phyloP scores from a whole-genome alignment of 2,888 invertebrate genomes.

The Mechanitis mazaeus region DNA sequence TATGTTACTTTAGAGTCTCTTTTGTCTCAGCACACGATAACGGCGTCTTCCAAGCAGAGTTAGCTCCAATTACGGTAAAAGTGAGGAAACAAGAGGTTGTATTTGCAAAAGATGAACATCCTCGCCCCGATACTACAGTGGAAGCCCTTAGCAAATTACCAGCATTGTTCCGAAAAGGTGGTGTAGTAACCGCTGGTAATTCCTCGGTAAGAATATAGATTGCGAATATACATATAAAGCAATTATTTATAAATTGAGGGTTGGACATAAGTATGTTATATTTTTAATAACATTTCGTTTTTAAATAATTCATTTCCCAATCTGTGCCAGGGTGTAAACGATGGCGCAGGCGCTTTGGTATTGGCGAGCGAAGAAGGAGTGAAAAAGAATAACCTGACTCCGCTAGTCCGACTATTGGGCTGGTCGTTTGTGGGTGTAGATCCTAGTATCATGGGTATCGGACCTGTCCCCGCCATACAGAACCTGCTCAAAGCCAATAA shows the following conservation, averaged over 20 bases:
- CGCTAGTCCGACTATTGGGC: constrained; percentile 92
- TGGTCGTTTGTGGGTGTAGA: constrained; percentile 96
- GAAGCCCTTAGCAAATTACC: constrained; percentile 91
- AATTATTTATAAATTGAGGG: too few relatives aligned
- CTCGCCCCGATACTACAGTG: constrained; percentile 89
- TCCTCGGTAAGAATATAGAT: constrained; percentile 84
- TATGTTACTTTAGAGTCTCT: not conserved
- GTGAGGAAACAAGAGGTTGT: constrained; percentile 83
- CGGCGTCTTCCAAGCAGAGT: constrained; percentile 93
- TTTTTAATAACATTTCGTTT: too few relatives aligned
- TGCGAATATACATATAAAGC: too few relatives aligned
- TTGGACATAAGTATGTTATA: not conserved
- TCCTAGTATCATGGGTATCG: constrained; percentile 98
- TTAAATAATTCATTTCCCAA: too few relatives aligned
- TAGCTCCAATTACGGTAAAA: constrained; percentile 86
- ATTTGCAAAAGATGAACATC: constrained; percentile 94
- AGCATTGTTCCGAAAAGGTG: constrained; percentile 94
- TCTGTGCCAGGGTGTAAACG: constrained; percentile 88
- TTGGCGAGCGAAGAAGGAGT: constrained; percentile 94
- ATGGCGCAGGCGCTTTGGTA: constrained; percentile 95
- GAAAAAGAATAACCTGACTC: constrained; percentile 82
- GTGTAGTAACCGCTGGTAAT: constrained; percentile 94
- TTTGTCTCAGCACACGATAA: constrained; percentile 83
- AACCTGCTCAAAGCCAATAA: constrained; percentile 88
- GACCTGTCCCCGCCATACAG: constrained; percentile 95